Percentiles rank a stretch among this genome's conserved stretches.
These are phyloP conservation scores for Barypeithes pellucidus DNA, from an alignment of 2,888 invertebrate genomes.

Conservation along the genomic window DNA sequence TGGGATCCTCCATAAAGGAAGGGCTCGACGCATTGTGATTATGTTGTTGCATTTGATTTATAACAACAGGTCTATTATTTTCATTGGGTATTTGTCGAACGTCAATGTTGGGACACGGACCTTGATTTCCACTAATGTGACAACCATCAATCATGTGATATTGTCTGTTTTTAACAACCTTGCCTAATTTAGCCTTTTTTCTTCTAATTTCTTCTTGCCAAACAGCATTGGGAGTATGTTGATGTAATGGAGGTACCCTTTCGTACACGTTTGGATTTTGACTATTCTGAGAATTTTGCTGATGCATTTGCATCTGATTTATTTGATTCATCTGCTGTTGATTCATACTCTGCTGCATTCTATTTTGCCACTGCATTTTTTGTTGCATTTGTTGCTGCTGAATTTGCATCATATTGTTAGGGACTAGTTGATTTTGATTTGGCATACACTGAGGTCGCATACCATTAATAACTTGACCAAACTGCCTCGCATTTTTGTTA, in stretches of 20 bases:
- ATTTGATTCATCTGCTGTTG: constrained; percentile 64
- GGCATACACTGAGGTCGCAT: constrained; percentile 62
- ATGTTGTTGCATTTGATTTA: constrained; percentile 65
- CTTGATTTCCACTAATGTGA: constrained; percentile 53
- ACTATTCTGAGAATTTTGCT: constrained; percentile 53
- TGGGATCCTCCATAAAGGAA: constrained; percentile 93
- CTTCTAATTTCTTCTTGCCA: constrained; percentile 76
- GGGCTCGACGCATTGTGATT: constrained; percentile 72
- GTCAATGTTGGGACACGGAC: constrained; percentile 76
- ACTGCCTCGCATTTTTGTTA: constrained; percentile 63
- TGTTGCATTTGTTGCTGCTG: constrained; percentile 71
- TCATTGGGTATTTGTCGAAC: constrained; percentile 74
- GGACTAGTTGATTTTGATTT: constrained; percentile 68
- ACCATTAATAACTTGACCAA: constrained; percentile 62
- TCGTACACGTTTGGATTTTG: constrained; percentile 75
- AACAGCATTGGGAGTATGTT: constrained; percentile 76
- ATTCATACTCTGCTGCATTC: constrained; percentile 71
- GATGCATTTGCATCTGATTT: constrained; percentile 55
- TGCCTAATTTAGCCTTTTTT: constrained; percentile 73
- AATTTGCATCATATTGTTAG: constrained; percentile 50
- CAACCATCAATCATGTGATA: constrained; percentile 69
- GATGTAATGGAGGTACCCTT: constrained; percentile 82
- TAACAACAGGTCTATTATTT: constrained; percentile 65
- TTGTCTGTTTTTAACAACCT: constrained; percentile 74
- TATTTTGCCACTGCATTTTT: constrained; percentile 73